phyloP scores from a whole-genome alignment of 2,888 invertebrate species.

The Hypomecis punctinalis region DNA sequence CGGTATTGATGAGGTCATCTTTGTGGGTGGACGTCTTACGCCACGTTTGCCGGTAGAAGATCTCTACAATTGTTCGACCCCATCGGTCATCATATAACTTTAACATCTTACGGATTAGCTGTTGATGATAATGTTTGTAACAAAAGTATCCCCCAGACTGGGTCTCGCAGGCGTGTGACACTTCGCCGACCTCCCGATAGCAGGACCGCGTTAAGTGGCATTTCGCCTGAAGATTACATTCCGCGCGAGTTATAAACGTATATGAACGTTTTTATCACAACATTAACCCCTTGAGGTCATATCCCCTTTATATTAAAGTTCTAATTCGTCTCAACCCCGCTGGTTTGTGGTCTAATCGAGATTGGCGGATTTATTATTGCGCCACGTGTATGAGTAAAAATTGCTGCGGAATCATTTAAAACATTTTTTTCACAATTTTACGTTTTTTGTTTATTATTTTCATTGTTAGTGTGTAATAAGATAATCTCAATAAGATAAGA shows the following conservation, averaged over 20 bases:
- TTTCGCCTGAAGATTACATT: slow-evolving; percentile 58
- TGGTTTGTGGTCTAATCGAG: slow-evolving; percentile 39
- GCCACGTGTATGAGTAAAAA: neutral
- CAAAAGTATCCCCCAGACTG: slow-evolving; percentile 1
- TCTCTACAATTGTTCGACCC: too few relatives aligned
- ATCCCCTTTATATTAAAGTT: slow-evolving; percentile 57
- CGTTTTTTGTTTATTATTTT: too few relatives aligned
- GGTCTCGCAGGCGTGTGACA: slow-evolving; percentile 18
- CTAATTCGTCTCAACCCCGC: slow-evolving; percentile 52
- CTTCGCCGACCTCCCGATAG: slow-evolving; percentile 8
- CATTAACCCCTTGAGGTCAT: slow-evolving; percentile 58
- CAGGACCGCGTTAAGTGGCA: slow-evolving; percentile 32
- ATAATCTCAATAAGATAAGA: too few relatives aligned
- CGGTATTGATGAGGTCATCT: too few relatives aligned
- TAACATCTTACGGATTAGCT: neutral
- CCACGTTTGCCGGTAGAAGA: too few relatives aligned
- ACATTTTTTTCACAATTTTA: neutral
- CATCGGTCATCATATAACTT: neutral
- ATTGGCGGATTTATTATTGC: slow-evolving; percentile 18
- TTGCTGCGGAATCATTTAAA: neutral
- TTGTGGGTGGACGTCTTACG: too few relatives aligned
- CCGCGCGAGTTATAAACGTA: slow-evolving; percentile 54
- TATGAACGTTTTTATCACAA: slow-evolving; percentile 64
- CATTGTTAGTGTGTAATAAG: too few relatives aligned
- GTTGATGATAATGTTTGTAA: neutral